A percentile compares a stretch with the other conserved stretches of the same genome.
These are phyloP conservation scores for Apteryx mantelli DNA, from an alignment of 2,113 vertebrate species.

Conservation along the genomic window DNA sequence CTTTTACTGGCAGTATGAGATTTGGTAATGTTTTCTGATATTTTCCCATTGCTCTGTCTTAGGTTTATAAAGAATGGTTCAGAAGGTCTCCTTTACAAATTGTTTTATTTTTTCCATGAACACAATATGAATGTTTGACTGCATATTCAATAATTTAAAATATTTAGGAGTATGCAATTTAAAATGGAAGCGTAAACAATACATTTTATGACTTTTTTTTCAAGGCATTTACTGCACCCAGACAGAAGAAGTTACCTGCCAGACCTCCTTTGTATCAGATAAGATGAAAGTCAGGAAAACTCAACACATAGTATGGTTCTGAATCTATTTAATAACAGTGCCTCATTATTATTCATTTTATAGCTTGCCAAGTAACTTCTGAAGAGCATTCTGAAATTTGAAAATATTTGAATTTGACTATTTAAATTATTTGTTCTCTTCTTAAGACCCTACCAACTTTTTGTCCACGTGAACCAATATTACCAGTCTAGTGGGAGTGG, in stretches of 20 bases:
- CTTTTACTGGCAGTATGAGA: not conserved
- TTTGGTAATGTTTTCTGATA: not conserved
- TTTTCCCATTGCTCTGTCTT: not conserved
- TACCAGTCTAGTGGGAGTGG: not conserved
- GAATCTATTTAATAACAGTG: not conserved
- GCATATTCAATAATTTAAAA: not conserved
- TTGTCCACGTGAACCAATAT: not conserved
- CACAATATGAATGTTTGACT: not conserved
- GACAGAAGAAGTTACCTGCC: not conserved
- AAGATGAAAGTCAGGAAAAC: not conserved
- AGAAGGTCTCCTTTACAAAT: not conserved
- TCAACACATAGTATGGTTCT: not conserved
- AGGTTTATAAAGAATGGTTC: not conserved
- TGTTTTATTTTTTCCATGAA: not conserved
- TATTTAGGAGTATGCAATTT: not conserved
- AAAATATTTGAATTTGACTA: not conserved
- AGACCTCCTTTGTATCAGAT: not conserved
- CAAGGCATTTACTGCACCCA: not conserved
- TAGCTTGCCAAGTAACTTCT: not conserved
- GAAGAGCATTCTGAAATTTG: not conserved
- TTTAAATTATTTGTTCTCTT: not conserved
- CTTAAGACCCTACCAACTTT: not conserved
- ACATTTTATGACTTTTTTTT: not conserved
- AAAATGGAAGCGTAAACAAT: not conserved
- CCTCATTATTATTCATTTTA: not conserved